Conservation (phyloP, 2,113 vertebrate species). For the Periophthalmus modestus region DNA sequence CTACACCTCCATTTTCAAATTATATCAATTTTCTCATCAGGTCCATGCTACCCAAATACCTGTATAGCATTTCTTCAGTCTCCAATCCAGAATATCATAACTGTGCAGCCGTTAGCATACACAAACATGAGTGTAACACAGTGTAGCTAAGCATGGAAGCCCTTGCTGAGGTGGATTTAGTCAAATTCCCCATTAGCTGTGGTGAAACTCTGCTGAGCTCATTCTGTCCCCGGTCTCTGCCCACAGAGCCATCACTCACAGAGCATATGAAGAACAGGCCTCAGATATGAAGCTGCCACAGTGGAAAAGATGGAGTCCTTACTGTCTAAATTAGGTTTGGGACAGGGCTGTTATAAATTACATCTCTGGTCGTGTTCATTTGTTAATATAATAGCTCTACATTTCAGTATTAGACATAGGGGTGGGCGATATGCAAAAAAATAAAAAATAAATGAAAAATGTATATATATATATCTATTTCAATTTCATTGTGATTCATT, state of each 20-base stretch:
- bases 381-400: constrained; percentile 17
- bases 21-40: too few species aligned
- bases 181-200: constrained; percentile 30
- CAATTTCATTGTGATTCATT: too few species aligned
- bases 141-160: constrained; percentile 22
- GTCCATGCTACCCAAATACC: background rate
- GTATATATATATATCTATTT: too few species aligned
- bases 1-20: too few species aligned
- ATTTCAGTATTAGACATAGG: background rate
- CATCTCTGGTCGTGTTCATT: constrained; percentile 27
- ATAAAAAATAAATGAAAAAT: too few species aligned
- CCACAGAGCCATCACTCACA: constrained; percentile 52
- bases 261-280: constrained; percentile 57
- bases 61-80: background rate
- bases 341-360: constrained; percentile 30
- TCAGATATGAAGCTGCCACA: constrained; percentile 49
- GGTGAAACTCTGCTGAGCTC: constrained; percentile 29
- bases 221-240: constrained; percentile 33
- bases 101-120: background rate
- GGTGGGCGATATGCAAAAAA: too few species aligned
- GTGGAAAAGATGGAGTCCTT: constrained; percentile 39
- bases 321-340: constrained; percentile 48
- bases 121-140: background rate
- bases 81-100: background rate
- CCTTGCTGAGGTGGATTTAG: constrained; percentile 42